Base-by-base conservation (phyloP, 1,140 invertebrate genomes). In the Anthonomus grandis region DNA sequence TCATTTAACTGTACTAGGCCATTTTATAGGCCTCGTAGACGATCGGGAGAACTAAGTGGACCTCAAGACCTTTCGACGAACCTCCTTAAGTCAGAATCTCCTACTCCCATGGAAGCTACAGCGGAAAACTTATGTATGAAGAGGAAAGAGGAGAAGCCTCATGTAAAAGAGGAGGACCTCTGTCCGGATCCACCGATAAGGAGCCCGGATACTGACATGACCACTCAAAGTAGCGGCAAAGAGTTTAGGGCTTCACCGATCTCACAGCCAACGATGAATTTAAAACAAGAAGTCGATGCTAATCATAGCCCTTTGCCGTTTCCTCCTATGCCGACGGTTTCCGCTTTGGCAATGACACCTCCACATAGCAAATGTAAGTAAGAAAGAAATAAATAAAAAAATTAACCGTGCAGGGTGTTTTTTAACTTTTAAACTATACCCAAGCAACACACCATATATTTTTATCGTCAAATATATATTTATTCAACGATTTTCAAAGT, bases 341-440 rank as follows among this genome's bases (percentile, higher is more conserved):
- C 88, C 24, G 84, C 86, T 4, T 73, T 91, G 56, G 82, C 87
- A 18, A 75, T 90, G 58, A 88, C 86, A 37, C 86, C 87, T 62
- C 87, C 87, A 23, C 77, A 87, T 72, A 86, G 84, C 84, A 78
- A 87, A 83, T 86, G 75, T 72, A 70, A 71, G 65, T 68, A 54
- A 44, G 31, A 21, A 19, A 46, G 6, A 6, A 12, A 39, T 6
- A 17, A 39, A 39, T 39, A 39, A 15, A n/a, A 31, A 31, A 31
- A 8, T 31, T 31, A 31, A n/a, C n/a, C n/a, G n/a, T n/a, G n/a
- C n/a, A n/a, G n/a, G n/a, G n/a, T n/a, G n/a, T n/a, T n/a, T n/a
- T n/a, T n/a, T n/a, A n/a, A n/a, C n/a, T n/a, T n/a, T n/a, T n/a
- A n/a, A n/a, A n/a, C n/a, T n/a, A n/a, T n/a, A n/a, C n/a, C n/a